These are phyloP conservation scores for Bubo blakistoni DNA, from an alignment of 2,113 vertebrate species.

Conservation along the genomic window DNA sequence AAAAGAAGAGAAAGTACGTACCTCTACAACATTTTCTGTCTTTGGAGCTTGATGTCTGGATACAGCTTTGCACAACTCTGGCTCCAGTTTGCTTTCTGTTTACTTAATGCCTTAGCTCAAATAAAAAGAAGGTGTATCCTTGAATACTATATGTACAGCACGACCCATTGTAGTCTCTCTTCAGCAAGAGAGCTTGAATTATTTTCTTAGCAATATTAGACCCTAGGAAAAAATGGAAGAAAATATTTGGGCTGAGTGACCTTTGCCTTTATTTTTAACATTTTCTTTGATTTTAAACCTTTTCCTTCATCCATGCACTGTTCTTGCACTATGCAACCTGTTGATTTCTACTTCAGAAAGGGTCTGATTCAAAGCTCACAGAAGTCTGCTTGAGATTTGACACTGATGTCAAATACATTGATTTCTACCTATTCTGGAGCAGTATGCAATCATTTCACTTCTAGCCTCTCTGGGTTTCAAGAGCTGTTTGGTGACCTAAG, in stretches of 20 bases:
- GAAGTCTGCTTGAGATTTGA: background rate
- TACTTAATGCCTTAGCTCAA: background rate
- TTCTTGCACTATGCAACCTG: background rate
- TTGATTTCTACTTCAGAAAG: background rate
- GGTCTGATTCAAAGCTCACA: background rate
- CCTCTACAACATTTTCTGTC: conserved; percentile 6
- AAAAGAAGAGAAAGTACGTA: background rate
- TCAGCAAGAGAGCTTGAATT: background rate
- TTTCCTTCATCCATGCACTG: background rate
- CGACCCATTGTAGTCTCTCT: background rate
- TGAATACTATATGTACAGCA: background rate
- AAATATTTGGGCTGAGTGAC: background rate
- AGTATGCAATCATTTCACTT: background rate
- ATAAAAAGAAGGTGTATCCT: conserved; percentile 36
- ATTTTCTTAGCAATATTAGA: background rate
- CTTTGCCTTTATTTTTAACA: background rate
- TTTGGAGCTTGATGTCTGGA: background rate
- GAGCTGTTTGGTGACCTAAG: background rate
- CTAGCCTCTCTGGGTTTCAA: background rate
- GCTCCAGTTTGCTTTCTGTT: background rate
- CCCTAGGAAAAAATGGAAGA: background rate
- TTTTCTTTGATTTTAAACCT: background rate
- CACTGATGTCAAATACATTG: background rate
- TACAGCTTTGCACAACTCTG: background rate
- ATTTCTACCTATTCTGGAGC: background rate